Evolutionary conservation across 92 coral and sea anemone genomes (phyloP).

Genomic region (Epizoanthus fatuus): DNA sequence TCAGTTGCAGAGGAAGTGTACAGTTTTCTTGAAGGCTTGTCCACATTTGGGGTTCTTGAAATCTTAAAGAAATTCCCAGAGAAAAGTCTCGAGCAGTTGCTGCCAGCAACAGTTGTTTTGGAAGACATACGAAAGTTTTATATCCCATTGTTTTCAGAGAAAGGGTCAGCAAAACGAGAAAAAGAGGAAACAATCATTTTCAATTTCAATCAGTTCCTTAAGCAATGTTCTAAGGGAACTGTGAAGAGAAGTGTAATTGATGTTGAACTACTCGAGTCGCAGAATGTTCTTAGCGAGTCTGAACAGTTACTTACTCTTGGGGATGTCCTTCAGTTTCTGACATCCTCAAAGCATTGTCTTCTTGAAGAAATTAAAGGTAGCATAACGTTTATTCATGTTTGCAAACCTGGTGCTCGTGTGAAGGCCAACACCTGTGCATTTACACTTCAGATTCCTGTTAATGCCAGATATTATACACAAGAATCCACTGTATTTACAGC

Average conservation of each 20-base stretch:
- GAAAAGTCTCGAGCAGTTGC: conserved; percentile 44
- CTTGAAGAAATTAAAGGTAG: conserved; percentile 20
- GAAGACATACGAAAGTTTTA: conserved; percentile 42
- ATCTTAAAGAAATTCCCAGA: conserved; percentile 33
- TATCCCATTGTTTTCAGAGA: neutral
- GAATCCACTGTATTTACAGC: conserved; percentile 28
- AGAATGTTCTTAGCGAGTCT: neutral
- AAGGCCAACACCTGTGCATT: conserved; percentile 62
- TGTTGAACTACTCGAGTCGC: conserved; percentile 32
- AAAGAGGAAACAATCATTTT: conserved; percentile 49
- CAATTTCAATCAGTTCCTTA: conserved; percentile 60
- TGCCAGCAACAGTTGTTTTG: conserved; percentile 19
- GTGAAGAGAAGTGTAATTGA: conserved; percentile 40
- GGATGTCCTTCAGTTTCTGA: conserved; percentile 61
- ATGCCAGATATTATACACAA: conserved; percentile 33
- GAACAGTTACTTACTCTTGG: conserved; percentile 31
- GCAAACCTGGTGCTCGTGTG: conserved; percentile 44
- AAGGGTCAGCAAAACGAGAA: conserved; percentile 47
- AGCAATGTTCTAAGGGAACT: conserved; percentile 41
- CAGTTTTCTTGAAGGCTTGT: conserved; percentile 67
- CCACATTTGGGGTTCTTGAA: conserved; percentile 61
- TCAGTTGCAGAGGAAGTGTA: conserved; percentile 42
- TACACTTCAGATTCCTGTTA: conserved; percentile 43
- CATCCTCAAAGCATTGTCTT: conserved; percentile 37
- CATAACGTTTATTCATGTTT: neutral